phyloP scores from a whole-genome alignment of 2,888 invertebrate species.

The Caenorhabditis doughertyi region DNA sequence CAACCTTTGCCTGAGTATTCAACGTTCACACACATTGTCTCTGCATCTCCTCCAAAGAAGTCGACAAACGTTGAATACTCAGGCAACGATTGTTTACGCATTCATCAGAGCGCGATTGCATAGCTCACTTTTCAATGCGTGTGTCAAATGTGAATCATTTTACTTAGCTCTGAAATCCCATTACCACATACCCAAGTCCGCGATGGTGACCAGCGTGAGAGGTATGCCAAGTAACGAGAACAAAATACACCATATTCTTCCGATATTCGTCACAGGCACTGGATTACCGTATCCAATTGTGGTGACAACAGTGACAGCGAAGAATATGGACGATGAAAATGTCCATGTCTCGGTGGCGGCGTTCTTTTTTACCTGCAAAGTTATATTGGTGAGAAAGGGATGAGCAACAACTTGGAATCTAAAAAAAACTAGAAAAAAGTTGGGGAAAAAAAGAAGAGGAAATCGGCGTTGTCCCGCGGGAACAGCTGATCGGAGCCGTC shows the following conservation, averaged over 20 bases:
- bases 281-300: constrained; percentile 83
- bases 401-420: neutral
- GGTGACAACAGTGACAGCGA: constrained; percentile 83
- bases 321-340: constrained; percentile 83
- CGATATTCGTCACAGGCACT: constrained; percentile 81
- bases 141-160: too few relatives aligned
- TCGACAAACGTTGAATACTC: too few relatives aligned
- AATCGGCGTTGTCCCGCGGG: constrained; percentile 38
- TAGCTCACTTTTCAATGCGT: too few relatives aligned
- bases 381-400: neutral
- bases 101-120: too few relatives aligned
- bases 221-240: constrained; percentile 83
- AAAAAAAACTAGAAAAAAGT: neutral
- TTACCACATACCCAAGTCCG: constrained; percentile 77
- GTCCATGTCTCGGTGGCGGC: constrained; percentile 82
- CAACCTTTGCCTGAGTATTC: too few relatives aligned
- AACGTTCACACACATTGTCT: too few relatives aligned
- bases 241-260: constrained; percentile 80
- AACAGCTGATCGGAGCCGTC: constrained; percentile 38
- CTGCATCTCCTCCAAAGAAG: too few relatives aligned
- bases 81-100: too few relatives aligned
- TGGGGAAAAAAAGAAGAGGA: neutral
- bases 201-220: constrained; percentile 82
- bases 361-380: constrained; percentile 78
- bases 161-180: too few relatives aligned